Base-by-base conservation (phyloP, 2,888 invertebrate species). In the Xestia rhomboidea region DNA sequence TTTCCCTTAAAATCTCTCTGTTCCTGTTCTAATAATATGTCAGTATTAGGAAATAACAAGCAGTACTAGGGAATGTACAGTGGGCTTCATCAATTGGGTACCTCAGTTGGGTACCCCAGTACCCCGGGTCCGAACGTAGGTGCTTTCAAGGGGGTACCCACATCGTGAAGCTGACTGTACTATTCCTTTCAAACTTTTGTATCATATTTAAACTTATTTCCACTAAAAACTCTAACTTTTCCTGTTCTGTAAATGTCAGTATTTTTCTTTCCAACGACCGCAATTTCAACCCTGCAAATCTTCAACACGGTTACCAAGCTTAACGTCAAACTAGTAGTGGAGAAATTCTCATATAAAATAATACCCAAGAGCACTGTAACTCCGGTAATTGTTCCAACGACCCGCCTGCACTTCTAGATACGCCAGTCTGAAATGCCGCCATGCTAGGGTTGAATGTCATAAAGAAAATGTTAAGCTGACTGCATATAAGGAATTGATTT, bases 311-410 rank as follows among this genome's bases (percentile, higher is more conserved):
- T 44, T 68, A 51, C 27, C 13, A 38, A 72, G 72, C 76, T 81
- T 79, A 77, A 51, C 49, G 68, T 68, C 71, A 73, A 76, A 86
- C 68, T 64, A 38, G 71, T 63, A 60, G 66, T 63, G 15, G 68
- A 75, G 77, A 84, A 88, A 86, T 74, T 68, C 83, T 82, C 84
- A 46, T 88, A 85, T 77, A 88, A 91, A 91, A 90, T 85, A 89
- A 89, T 88, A 80, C 68, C 74, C 86, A 73, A 73, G 77, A 79
- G 73, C 76, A 75, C 71, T 62, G 57, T 74, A 70, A 73, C 73
- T 83, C 34, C 54, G 51, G 87, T 92, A 90, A 91, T 91, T 90
- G 90, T 91, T 89, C 87, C 87, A 85, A 90, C 89, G 89, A 88
- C 82, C 85, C 85, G 89, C 89, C 87, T 91, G 92, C 86, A 79